A percentile compares a stretch with the other conserved stretches of the same genome.
Evolutionary conservation across 2,888 invertebrate genomes (phyloP).

Genomic region (Apodemia duryi): DNA sequence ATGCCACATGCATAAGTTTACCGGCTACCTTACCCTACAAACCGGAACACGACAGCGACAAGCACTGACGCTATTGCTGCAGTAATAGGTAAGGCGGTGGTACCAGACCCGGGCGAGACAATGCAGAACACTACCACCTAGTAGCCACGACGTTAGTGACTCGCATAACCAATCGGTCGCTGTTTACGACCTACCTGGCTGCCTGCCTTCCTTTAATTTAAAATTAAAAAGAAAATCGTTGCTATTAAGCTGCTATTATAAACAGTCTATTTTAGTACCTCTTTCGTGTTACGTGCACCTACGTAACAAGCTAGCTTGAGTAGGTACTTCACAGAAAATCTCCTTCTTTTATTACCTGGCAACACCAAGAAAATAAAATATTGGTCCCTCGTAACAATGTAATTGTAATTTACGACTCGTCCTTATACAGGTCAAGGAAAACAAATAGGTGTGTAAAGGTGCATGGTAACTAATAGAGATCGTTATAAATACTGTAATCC

Average conservation of each 20-base stretch:
- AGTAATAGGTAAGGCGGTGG: no score
- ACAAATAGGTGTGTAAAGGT: neutral
- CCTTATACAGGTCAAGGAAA: neutral
- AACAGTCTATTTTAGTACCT: no score
- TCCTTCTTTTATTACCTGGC: neutral
- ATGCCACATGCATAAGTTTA: no score
- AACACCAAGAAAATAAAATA: neutral
- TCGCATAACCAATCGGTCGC: no score
- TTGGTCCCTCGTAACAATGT: neutral
- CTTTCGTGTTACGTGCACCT: neutral
- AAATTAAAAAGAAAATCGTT: neutral
- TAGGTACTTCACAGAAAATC: neutral
- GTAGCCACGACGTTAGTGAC: no score
- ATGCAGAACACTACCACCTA: no score
- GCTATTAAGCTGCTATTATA: neutral
- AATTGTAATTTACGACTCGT: conserved; percentile 8
- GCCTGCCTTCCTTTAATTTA: neutral
- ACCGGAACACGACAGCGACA: no score
- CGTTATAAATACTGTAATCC: neutral
- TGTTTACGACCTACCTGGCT: no score
- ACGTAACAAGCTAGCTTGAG: neutral
- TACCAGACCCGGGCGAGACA: no score
- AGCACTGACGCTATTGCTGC: no score
- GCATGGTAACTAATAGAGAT: neutral
- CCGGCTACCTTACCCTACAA: no score